Conservation (phyloP, 2,113 vertebrate genomes). For the Riparia riparia region DNA sequence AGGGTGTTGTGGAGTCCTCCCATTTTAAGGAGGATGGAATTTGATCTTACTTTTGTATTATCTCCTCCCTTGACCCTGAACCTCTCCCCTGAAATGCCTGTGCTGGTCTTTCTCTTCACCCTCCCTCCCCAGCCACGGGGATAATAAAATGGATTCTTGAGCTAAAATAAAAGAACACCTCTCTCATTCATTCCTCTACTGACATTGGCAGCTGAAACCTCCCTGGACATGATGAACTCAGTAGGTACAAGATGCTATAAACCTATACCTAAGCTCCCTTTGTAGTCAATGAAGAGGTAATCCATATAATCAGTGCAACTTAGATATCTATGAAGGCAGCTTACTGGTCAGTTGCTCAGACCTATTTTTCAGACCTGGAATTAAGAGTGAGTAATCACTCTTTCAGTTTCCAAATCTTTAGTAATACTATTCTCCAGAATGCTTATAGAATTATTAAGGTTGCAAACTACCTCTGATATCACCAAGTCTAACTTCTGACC, state of each 20-base stretch:
- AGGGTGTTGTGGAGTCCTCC: too few species aligned
- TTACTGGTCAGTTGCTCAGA: neutral
- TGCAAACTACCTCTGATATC: neutral
- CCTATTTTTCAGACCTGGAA: neutral
- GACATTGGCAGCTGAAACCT: too few species aligned
- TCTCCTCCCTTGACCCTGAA: too few species aligned
- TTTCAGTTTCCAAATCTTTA: neutral
- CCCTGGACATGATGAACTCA: too few species aligned
- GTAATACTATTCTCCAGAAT: neutral
- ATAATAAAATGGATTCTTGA: too few species aligned
- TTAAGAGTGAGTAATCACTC: neutral
- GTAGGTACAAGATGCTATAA: neutral
- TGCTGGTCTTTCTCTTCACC: too few species aligned
- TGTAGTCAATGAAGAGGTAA: neutral
- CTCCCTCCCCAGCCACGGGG: too few species aligned
- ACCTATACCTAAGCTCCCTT: neutral
- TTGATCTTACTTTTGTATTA: too few species aligned
- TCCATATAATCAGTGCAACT: neutral
- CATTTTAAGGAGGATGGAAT: too few species aligned
- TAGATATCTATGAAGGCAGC: neutral
- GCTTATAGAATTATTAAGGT: neutral
- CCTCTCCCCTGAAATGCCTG: too few species aligned
- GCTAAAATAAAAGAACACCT: too few species aligned
- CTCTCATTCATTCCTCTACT: too few species aligned
- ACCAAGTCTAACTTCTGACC: neutral